Percentiles rank a stretch among this genome's conserved stretches.
Conservation (phyloP, 1,140 invertebrate genomes). For the Nasonia giraulti region DNA sequence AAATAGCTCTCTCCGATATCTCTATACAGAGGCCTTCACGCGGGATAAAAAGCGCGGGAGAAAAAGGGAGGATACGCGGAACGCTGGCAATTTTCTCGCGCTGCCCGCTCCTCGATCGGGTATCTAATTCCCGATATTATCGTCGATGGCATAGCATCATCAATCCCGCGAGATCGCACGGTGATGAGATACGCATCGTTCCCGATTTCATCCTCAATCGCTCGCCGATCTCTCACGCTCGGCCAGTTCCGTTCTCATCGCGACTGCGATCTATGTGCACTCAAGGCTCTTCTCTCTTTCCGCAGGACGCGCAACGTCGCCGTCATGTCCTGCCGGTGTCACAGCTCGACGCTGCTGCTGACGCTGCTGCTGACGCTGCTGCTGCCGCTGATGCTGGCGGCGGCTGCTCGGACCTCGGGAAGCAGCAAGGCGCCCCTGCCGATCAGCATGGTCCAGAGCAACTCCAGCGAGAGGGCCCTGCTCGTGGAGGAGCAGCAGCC, state of each 20-base stretch:
- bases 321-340: not conserved
- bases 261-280: too few species aligned
- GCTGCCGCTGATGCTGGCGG: not conserved
- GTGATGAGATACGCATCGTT: not conserved
- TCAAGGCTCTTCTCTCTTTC: too few species aligned
- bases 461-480: not conserved
- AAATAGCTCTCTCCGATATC: not conserved
- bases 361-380: not conserved
- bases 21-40: not conserved
- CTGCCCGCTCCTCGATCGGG: not conserved
- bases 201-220: not conserved
- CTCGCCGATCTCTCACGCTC: too few species aligned
- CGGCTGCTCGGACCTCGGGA: too few species aligned
- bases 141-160: not conserved
- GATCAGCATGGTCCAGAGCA: not conserved
- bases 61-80: not conserved
- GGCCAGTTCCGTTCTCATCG: too few species aligned
- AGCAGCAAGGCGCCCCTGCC: not conserved
- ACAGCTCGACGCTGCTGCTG: not conserved
- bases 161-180: not conserved
- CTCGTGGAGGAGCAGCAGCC: not conserved
- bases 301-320: not conserved
- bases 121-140: slow-evolving; percentile 22
- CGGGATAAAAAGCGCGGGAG: too few species aligned
- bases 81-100: not conserved